phyloP scores from a whole-genome alignment of 2,888 invertebrate genomes.

The Archaeoteleia sp. region DNA sequence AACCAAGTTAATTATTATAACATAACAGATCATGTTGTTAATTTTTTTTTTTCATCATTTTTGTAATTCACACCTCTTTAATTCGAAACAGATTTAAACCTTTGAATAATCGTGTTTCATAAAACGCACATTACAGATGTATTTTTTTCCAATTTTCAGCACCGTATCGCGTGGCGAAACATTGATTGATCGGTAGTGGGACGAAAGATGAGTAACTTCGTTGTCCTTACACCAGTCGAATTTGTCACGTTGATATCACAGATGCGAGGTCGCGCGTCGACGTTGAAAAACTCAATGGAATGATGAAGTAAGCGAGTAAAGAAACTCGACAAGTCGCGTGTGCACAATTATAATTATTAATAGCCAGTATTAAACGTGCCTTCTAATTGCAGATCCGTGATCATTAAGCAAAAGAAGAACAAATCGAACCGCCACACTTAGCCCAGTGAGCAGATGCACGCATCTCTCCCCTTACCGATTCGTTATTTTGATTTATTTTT shows the following conservation, averaged over 20 bases:
- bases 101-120: too few relatives aligned
- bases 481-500: not conserved
- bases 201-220: not conserved
- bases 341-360: conserved; percentile 3
- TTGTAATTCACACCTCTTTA: too few relatives aligned
- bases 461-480: not conserved
- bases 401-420: not conserved
- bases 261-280: not conserved
- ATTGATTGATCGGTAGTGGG: not conserved
- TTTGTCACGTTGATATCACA: not conserved
- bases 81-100: too few relatives aligned
- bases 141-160: not conserved
- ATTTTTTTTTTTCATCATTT: too few relatives aligned
- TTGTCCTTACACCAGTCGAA: not conserved
- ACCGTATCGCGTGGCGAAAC: not conserved
- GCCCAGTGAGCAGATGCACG: not conserved
- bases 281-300: not conserved
- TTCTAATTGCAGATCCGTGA: not conserved
- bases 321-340: not conserved
- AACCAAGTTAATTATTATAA: too few relatives aligned
- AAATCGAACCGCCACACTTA: not conserved
- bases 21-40: too few relatives aligned
- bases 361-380: not conserved
- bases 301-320: not conserved
- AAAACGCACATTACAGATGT: too few relatives aligned